A percentile compares a stretch with the other conserved stretches of the same genome.
phyloP scores from a whole-genome alignment of 1,140 invertebrate species.

The Heliconius congener region DNA sequence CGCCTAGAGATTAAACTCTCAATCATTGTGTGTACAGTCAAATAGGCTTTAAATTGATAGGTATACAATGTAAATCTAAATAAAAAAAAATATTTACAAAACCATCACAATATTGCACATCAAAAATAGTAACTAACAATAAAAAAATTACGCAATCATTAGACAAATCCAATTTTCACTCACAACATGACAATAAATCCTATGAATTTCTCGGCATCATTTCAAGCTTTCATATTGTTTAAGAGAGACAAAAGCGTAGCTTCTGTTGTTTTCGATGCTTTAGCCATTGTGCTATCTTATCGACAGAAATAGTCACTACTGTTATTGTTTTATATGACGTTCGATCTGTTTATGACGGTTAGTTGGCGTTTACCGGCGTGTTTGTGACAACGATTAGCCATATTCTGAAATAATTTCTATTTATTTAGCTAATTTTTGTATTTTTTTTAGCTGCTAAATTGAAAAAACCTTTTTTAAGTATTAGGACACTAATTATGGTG shows the following conservation, averaged over 20 bases:
- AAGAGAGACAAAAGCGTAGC: conserved; percentile 40
- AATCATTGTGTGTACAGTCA: no score
- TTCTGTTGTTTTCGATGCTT: conserved; percentile 41
- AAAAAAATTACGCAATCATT: conserved; percentile 6
- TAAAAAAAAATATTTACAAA: background rate
- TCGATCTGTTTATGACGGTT: conserved; percentile 18
- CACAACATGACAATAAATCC: conserved; percentile 38
- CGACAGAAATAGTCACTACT: conserved; percentile 32
- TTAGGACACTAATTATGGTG: no score
- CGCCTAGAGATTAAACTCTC: no score
- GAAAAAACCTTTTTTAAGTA: no score
- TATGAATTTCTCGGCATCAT: conserved; percentile 34
- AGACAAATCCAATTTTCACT: conserved; percentile 25
- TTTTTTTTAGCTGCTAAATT: no score
- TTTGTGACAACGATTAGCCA: background rate
- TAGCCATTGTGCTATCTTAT: conserved; percentile 41
- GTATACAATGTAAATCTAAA: background rate
- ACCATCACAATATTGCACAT: background rate
- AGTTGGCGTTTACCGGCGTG: background rate
- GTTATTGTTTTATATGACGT: conserved; percentile 32
- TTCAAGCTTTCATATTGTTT: conserved; percentile 47
- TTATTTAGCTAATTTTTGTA: background rate
- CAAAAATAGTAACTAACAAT: background rate
- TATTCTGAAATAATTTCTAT: background rate
- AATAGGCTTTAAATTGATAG: no score